These are phyloP conservation scores for Trichonephila inaurata DNA, from an alignment of 1,140 invertebrate genomes.

Conservation along the genomic window DNA sequence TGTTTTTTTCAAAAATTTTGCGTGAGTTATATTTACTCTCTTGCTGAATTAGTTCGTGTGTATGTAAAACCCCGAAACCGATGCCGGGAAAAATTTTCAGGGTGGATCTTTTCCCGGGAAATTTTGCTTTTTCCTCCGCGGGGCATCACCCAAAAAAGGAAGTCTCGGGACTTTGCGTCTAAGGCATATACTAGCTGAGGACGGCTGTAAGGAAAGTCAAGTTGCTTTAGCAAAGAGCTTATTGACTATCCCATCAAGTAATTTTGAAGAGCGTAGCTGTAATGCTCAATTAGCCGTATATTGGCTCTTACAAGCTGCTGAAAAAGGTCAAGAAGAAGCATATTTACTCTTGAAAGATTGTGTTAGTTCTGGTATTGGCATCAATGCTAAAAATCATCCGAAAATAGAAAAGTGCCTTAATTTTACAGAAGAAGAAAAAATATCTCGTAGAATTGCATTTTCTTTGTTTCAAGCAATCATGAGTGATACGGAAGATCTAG, in stretches of 20 bases:
- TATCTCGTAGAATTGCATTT: conserved; percentile 55
- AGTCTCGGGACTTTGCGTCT: conserved; percentile 81
- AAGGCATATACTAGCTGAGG: conserved; percentile 87
- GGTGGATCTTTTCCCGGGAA: conserved; percentile 68
- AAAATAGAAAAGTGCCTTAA: conserved; percentile 74
- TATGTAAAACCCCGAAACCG: conserved; percentile 63
- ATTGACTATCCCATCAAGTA: conserved; percentile 85
- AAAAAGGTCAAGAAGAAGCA: conserved; percentile 93
- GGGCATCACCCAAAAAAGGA: conserved; percentile 37
- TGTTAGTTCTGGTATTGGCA: conserved; percentile 86
- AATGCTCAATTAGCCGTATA: conserved; percentile 88
- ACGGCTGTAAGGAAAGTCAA: conserved; percentile 90
- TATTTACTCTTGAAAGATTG: conserved; percentile 90
- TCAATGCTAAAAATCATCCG: conserved; percentile 41
- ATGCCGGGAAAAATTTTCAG: conserved; percentile 64
- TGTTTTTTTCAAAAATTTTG: conserved; percentile 37
- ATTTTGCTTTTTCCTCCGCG: conserved; percentile 54
- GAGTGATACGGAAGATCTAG: conserved; percentile 68
- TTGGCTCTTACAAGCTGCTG: conserved; percentile 93
- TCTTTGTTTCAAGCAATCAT: conserved; percentile 67
- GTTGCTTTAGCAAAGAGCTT: conserved; percentile 88
- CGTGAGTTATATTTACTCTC: conserved; percentile 66
- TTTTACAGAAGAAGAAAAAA: conserved; percentile 51
- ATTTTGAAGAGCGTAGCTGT: conserved; percentile 83
- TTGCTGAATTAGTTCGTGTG: conserved; percentile 40